Evolutionary conservation across 2,888 invertebrate genomes (phyloP).

Genomic region (Drosophila suboccidentalis): DNA sequence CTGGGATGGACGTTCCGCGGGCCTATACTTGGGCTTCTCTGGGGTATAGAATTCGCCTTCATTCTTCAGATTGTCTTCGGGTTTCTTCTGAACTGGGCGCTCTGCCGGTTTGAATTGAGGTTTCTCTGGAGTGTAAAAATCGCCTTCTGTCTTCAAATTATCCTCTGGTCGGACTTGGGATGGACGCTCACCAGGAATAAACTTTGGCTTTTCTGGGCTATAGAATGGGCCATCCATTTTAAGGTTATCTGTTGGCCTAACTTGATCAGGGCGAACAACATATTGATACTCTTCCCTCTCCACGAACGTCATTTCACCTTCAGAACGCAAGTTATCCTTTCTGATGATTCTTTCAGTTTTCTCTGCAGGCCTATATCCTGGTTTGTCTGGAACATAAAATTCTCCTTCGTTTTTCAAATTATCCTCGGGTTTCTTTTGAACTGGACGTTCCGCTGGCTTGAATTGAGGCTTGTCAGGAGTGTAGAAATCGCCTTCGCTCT

Average conservation of each 20-base stretch:
- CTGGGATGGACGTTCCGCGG: constrained; percentile 85
- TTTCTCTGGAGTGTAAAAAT: constrained; percentile 85
- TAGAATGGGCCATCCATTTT: constrained; percentile 87
- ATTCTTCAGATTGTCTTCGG: constrained; percentile 67
- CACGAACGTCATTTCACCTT: constrained; percentile 36
- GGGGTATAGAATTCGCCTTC: constrained; percentile 61
- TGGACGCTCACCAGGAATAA: constrained; percentile 86
- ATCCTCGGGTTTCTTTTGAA: constrained; percentile 86
- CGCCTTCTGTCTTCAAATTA: constrained; percentile 87
- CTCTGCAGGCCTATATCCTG: constrained; percentile 82
- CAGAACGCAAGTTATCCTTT: constrained; percentile 86
- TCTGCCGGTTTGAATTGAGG: constrained; percentile 84
- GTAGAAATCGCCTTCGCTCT: constrained; percentile 86
- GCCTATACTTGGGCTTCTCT: constrained; percentile 75
- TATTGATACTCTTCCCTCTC: constrained; percentile 82
- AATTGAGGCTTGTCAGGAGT: constrained; percentile 84
- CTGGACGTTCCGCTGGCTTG: constrained; percentile 86
- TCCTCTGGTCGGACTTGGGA: constrained; percentile 85
- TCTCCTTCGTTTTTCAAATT: constrained; percentile 87
- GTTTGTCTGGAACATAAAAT: constrained; percentile 84
- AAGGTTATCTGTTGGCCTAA: constrained; percentile 82
- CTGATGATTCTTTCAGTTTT: constrained; percentile 85
- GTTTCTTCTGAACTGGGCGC: constrained; percentile 84
- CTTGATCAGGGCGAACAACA: constrained; percentile 85
- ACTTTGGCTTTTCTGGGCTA: constrained; percentile 85